Percentiles rank a stretch among this genome's conserved stretches.
Evolutionary conservation across 2,113 vertebrate species (phyloP).

Genomic region (Haemorhous mexicanus): DNA sequence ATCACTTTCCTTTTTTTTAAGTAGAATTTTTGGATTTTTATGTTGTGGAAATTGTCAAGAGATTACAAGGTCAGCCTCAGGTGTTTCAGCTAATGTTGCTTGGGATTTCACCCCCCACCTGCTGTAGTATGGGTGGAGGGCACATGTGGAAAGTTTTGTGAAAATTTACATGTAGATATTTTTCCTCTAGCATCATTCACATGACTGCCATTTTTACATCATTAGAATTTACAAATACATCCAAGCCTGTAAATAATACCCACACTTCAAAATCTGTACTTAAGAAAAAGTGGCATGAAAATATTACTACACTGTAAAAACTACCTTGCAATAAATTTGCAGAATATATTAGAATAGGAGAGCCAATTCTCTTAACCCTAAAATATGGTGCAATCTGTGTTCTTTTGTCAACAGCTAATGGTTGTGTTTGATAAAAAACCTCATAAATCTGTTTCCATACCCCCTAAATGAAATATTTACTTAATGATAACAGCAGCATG

Average conservation of each 20-base stretch:
- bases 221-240: background rate
- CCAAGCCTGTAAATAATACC: background rate
- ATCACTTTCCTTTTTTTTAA: background rate
- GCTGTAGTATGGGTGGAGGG: background rate
- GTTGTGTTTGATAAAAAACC: background rate
- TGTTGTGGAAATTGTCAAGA: background rate
- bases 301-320: background rate
- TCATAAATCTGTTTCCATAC: background rate
- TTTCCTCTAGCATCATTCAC: background rate
- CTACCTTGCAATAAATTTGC: background rate
- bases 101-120: background rate
- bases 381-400: background rate
- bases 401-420: slow-evolving; percentile 4
- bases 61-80: background rate
- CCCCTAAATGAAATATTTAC: slow-evolving; percentile 14
- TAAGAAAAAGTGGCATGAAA: background rate
- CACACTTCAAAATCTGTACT: background rate
- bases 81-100: background rate
- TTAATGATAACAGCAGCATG: background rate
- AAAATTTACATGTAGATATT: background rate
- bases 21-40: background rate
- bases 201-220: background rate
- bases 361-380: background rate
- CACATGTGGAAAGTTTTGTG: background rate
- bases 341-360: background rate